These are phyloP conservation scores for Datnioides undecimradiatus DNA, from an alignment of 2,113 vertebrate species.

Conservation along the genomic window DNA sequence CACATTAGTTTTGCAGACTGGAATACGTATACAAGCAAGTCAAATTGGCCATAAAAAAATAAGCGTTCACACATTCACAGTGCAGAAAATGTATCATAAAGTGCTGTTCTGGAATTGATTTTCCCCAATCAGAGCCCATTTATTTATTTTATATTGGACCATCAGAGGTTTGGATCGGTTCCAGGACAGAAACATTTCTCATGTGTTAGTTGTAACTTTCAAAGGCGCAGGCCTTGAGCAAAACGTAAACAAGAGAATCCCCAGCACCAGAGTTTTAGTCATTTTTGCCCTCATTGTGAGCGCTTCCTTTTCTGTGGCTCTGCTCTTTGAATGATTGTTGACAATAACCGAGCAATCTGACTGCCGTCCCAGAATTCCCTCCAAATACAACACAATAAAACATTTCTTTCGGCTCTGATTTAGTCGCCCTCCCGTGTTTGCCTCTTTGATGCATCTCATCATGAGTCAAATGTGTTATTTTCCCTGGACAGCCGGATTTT, in stretches of 20 bases:
- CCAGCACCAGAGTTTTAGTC: not conserved
- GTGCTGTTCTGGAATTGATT: constrained; percentile 22
- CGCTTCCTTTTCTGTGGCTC: constrained; percentile 17
- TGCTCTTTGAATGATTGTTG: constrained; percentile 6
- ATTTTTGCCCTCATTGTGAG: constrained; percentile 9
- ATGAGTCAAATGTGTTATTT: not conserved
- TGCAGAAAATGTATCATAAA: constrained; percentile 25
- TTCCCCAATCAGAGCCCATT: constrained; percentile 16
- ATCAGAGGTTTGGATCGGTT: constrained; percentile 2
- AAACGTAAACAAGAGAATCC: not conserved
- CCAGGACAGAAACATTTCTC: constrained; percentile 2
- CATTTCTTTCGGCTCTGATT: not conserved
- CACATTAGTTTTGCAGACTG: not conserved
- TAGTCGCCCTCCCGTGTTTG: not conserved
- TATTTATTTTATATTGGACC: constrained; percentile 22
- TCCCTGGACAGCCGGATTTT: not conserved
- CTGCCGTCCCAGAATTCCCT: not conserved
- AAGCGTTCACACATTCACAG: not conserved
- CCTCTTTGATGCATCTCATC: not conserved
- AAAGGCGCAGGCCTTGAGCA: constrained; percentile 21
- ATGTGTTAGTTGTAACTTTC: constrained; percentile 26
- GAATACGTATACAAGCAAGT: constrained; percentile 21
- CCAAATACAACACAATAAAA: not conserved
- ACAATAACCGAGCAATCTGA: constrained; percentile 3
- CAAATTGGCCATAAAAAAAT: constrained; percentile 30